phyloP scores from a whole-genome alignment of 2,888 invertebrate genomes.

The Pemphredon lugubris region DNA sequence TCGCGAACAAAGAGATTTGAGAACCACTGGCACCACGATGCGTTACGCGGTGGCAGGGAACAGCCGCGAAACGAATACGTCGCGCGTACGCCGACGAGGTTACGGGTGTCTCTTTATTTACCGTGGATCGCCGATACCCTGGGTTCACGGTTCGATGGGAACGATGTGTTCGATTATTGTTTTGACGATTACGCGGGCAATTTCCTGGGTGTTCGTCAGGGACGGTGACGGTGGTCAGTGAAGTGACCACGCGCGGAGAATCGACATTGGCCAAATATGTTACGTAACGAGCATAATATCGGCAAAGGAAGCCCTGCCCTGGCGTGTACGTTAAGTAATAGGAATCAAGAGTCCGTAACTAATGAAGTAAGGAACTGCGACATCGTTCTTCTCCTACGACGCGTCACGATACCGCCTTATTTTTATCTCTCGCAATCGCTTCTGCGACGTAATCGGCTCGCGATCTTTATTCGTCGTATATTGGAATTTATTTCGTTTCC shows the following conservation, averaged over 20 bases:
- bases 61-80: no score
- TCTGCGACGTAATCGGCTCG: not conserved
- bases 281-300: slow-evolving; percentile 43
- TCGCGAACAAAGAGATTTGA: no score
- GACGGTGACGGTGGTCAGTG: slow-evolving; percentile 23
- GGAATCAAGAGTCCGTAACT: slow-evolving; percentile 56
- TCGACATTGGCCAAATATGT: slow-evolving; percentile 44
- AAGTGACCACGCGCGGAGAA: slow-evolving; percentile 25
- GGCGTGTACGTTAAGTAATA: slow-evolving; percentile 51
- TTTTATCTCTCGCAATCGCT: not conserved
- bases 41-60: no score
- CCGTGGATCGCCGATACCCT: no score
- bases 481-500: no score
- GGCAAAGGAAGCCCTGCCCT: slow-evolving; percentile 49
- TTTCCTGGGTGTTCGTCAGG: slow-evolving; percentile 29
- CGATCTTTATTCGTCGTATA: not conserved
- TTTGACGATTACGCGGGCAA: slow-evolving; percentile 32
- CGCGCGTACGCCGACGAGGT: no score
- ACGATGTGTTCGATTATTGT: not conserved
- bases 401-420: slow-evolving; percentile 5
- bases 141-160: no score
- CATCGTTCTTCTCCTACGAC: slow-evolving; percentile 13
- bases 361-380: slow-evolving; percentile 43
- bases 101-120: no score
- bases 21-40: not conserved